phyloP scores from a whole-genome alignment of 2,888 invertebrate species.

The Polydrusus pterygomalis region DNA sequence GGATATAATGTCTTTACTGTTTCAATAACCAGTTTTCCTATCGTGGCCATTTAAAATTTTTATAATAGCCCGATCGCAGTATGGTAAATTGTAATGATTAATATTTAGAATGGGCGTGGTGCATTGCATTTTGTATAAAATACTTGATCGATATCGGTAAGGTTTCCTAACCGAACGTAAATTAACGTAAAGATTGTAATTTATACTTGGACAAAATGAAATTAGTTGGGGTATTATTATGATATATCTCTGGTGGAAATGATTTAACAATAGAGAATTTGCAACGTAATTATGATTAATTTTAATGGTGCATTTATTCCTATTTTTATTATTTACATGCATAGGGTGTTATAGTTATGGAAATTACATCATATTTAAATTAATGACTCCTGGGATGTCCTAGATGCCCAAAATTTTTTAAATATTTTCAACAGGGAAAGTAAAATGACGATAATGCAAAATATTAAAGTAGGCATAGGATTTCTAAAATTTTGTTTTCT shows the following conservation, averaged over 20 bases:
- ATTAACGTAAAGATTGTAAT: conserved; percentile 56
- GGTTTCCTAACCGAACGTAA: conserved; percentile 52
- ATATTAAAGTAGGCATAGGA: no score
- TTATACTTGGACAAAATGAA: conserved; percentile 50
- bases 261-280: conserved; percentile 46
- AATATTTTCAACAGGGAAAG: no score
- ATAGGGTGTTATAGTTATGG: no score
- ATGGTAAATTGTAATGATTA: conserved; percentile 50
- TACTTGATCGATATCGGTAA: conserved; percentile 55
- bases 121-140: conserved; percentile 54
- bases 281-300: conserved; percentile 41
- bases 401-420: no score
- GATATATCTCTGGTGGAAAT: conserved; percentile 43
- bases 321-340: no score
- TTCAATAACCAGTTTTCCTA: conserved; percentile 52
- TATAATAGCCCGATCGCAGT: conserved; percentile 42
- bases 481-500: no score
- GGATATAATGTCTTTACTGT: conserved; percentile 22
- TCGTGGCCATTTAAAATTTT: conserved; percentile 45
- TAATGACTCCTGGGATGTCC: no score
- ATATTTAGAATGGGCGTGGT: conserved; percentile 52
- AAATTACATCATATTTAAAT: no score
- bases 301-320: not conserved
- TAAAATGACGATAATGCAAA: no score
- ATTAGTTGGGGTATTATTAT: conserved; percentile 46